Evolutionary conservation across 2,113 vertebrate genomes (phyloP).

Genomic region (Onychorhynchus coronatus): DNA sequence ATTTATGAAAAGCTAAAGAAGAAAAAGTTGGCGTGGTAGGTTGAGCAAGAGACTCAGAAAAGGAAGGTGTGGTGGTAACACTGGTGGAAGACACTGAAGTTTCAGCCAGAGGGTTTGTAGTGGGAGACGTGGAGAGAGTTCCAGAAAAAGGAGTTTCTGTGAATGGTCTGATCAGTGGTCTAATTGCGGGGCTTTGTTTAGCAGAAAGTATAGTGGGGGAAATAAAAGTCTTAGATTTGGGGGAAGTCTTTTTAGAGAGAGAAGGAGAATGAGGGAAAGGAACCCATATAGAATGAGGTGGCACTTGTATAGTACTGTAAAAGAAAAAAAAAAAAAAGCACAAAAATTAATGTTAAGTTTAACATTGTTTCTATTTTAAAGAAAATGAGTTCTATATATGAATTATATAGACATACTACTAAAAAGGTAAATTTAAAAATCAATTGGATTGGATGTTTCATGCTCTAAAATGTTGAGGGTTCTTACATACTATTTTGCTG

Average conservation of each 20-base stretch:
- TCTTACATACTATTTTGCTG: neutral
- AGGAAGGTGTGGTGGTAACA: neutral
- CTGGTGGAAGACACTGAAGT: neutral
- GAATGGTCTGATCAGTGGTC: neutral
- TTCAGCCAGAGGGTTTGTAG: neutral
- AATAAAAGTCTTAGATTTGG: neutral
- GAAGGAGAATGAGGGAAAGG: neutral
- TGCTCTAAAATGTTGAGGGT: neutral
- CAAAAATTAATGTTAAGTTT: neutral
- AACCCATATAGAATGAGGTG: slow-evolving; percentile 39
- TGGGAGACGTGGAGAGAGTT: neutral
- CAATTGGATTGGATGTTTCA: neutral
- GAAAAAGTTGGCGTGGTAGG: neutral
- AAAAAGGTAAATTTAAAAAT: neutral
- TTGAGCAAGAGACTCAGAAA: neutral
- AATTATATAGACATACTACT: neutral
- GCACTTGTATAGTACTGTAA: slow-evolving; percentile 42
- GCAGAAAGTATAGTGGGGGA: neutral
- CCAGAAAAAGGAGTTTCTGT: neutral
- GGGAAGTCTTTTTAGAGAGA: neutral
- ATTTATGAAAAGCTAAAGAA: neutral
- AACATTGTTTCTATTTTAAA: neutral
- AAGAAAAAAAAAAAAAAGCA: neutral
- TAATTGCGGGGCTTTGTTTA: neutral
- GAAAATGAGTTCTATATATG: neutral